Evolutionary conservation across 2,797 vertebrate species (phyloP), one percentile per base, ranked within the genome.

Genomic region (Anniella stebbinsi): DNA sequence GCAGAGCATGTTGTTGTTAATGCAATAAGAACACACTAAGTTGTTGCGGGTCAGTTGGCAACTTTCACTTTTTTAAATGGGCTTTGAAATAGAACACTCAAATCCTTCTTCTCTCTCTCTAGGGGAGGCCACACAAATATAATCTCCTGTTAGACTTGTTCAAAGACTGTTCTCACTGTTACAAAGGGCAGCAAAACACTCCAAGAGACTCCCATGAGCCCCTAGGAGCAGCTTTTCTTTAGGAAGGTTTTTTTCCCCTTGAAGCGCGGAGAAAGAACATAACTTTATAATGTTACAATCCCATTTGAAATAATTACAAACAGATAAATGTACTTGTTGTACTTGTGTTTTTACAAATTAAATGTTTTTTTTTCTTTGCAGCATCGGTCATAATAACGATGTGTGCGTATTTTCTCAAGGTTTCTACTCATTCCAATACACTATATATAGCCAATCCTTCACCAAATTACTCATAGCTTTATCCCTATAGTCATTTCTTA

Each of bases 241-340:
- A 78, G 33, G 82, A 23, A 30, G 38, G 41, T 67, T 51, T 8
- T 76, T 51, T 8, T 10, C 10, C 10, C 10, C 51, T 51, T 28
- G 28, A 54, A 84, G 3, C 2, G 48, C 48, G 41, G 54, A 23
- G 51, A 84, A 36, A 60, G 60, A 70, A 78, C 30, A 84, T 41
- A 36, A 30, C 78, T 73, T 89, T 69, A 36, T 63, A 84, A 84
- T 67, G 17, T 57, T 77, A 41, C 81, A 30, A 17, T 54, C n/a
- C 38, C 15, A 41, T 84, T 77, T 28, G 69, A 67, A 84, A 41
- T 88, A 81, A 88, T 88, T 72, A 66, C 67, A 89, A 77, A 28
- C 73, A 89, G 23, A 69, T 78, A 54, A 69, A 77, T 67, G 54
- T 73, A 77, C 60, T n/a, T 84, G 38, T 63, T 76, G 57, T 28